Percentiles rank a stretch among this genome's conserved stretches.
Evolutionary conservation across 2,888 invertebrate genomes (phyloP).

Genomic region (Odontocerum albicorne): DNA sequence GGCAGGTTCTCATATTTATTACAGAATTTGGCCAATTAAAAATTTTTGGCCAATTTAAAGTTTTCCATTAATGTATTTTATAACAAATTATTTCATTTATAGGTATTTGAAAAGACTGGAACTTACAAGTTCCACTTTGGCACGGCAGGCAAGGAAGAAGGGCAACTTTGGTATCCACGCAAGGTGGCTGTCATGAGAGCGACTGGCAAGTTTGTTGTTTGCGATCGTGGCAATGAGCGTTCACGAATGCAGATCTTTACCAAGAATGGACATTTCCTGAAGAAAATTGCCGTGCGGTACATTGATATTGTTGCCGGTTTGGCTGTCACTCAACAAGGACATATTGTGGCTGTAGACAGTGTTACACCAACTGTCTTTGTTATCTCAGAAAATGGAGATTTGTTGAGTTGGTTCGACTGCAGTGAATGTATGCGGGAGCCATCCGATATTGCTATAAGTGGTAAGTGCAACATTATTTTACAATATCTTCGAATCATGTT

Average conservation of each 20-base stretch:
- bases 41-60: too few relatives aligned
- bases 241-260: slow-evolving; percentile 98
- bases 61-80: too few relatives aligned
- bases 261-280: slow-evolving; percentile 92
- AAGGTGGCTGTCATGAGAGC: slow-evolving; percentile 91
- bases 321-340: slow-evolving; percentile 88
- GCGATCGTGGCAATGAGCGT: slow-evolving; percentile 95
- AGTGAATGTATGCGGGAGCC: slow-evolving; percentile 98
- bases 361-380: slow-evolving; percentile 96
- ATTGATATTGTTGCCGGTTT: slow-evolving; percentile 92
- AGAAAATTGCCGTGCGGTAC: slow-evolving; percentile 87
- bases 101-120: slow-evolving; percentile 94
- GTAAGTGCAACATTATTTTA: too few relatives aligned
- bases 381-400: slow-evolving; percentile 87
- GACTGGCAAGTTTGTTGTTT: slow-evolving; percentile 92
- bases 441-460: slow-evolving; percentile 94
- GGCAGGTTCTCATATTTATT: too few relatives aligned
- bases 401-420: slow-evolving; percentile 96
- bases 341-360: slow-evolving; percentile 96
- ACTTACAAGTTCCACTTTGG: slow-evolving; percentile 94
- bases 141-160: slow-evolving; percentile 92
- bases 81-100: too few relatives aligned
- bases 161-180: slow-evolving; percentile 95
- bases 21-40: too few relatives aligned
- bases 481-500: background rate